Conservation (phyloP, 2,888 invertebrate species). For the Epistrophe eligans region DNA sequence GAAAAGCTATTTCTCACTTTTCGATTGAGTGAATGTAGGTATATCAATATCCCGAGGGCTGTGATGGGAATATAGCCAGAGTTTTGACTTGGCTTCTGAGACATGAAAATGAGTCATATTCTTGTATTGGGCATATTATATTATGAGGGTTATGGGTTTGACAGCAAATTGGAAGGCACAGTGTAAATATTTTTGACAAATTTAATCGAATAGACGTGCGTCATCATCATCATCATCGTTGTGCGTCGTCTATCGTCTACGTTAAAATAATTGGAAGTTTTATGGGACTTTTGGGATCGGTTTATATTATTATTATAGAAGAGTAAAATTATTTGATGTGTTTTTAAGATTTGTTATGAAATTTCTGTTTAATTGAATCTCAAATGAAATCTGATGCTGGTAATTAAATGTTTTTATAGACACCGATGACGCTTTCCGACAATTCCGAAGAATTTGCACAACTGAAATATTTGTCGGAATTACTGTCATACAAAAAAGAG, state of each 20-base stretch:
- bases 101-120: constrained; percentile 10
- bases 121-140: constrained; percentile 25
- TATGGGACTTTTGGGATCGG: constrained; percentile 12
- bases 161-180: constrained; percentile 20
- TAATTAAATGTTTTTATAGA: neutral
- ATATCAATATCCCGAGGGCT: constrained; percentile 19
- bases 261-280: constrained; percentile 18
- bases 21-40: constrained; percentile 11
- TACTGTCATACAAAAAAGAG: too few relatives aligned
- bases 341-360: constrained; percentile 7
- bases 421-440: neutral
- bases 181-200: constrained; percentile 48
- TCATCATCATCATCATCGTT: neutral
- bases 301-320: neutral
- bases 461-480: too few relatives aligned
- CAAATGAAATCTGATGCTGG: neutral
- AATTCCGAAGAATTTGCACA: too few relatives aligned
- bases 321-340: constrained; percentile 8
- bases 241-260: neutral
- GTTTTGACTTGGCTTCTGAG: neutral
- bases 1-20: constrained; percentile 6
- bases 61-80: neutral
- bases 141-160: constrained; percentile 34
- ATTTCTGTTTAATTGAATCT: constrained; percentile 9
- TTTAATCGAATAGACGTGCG: constrained; percentile 38